Conservation (phyloP, 2,888 invertebrate species). For the Muschampia plurimacula region DNA sequence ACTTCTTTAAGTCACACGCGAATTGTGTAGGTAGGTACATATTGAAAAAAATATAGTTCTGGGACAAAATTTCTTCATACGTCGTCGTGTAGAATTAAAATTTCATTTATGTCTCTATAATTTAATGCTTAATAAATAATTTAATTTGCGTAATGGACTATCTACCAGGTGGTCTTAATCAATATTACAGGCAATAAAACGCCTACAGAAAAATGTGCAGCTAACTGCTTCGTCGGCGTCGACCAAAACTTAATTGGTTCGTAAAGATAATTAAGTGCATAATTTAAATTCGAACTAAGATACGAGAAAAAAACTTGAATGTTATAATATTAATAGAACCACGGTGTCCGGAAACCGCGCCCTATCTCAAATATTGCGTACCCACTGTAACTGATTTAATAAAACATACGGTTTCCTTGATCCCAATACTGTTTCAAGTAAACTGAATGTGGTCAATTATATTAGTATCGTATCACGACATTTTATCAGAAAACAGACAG, state of each 20-base stretch:
- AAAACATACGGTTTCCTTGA: slow-evolving; percentile 38
- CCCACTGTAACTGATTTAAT: slow-evolving; percentile 33
- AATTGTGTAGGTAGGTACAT: not conserved
- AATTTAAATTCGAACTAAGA: slow-evolving; percentile 15
- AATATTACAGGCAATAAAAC: slow-evolving; percentile 18
- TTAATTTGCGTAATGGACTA: slow-evolving; percentile 8
- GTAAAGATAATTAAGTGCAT: slow-evolving; percentile 21
- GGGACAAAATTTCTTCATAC: not conserved
- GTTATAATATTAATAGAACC: slow-evolving; percentile 9
- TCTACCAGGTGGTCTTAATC: slow-evolving; percentile 21
- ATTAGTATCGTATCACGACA: slow-evolving; percentile 27
- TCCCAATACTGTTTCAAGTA: slow-evolving; percentile 36
- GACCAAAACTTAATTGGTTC: slow-evolving; percentile 35
- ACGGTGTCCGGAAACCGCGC: slow-evolving; percentile 33
- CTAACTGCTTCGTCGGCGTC: not conserved
- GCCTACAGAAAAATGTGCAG: slow-evolving; percentile 3
- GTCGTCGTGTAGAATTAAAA: not conserved
- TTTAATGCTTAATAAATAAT: slow-evolving; percentile 9
- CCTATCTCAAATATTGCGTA: slow-evolving; percentile 30
- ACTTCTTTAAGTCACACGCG: not conserved
- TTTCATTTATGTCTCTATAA: not conserved
- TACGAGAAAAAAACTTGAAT: slow-evolving; percentile 11
- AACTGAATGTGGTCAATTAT: slow-evolving; percentile 33
- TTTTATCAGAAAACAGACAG: slow-evolving; percentile 34
- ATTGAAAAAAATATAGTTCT: not conserved